Base-by-base conservation (phyloP, 2,888 invertebrate species). In the Spodoptera exigua region DNA sequence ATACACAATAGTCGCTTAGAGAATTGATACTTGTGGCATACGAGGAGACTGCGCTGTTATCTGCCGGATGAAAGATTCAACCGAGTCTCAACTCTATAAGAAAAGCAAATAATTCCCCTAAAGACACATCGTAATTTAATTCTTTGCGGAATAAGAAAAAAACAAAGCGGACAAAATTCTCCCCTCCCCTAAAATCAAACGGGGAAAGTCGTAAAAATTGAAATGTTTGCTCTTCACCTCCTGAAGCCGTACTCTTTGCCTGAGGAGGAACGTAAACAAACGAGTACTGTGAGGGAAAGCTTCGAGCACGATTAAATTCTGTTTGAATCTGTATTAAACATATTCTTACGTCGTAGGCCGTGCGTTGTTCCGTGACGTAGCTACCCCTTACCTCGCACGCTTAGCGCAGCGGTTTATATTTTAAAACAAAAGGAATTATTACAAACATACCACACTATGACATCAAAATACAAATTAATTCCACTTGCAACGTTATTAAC, bases 221-320 rank as follows among this genome's bases (percentile, higher is more conserved):
- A 70, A 72, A 72, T 58, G 74, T 61, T 70, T 70, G 70, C 58
- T 55, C 44, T 35, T 74, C 49, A 53, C 53, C 70, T 70, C 55
- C 55, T 63, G 51, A 47, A 57, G 37, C 63, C 68, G 40, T 32
- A 49, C 48, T 55, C 51, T 16, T 45, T 60, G n/a, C 44, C 57
- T 46, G 47, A 57, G 52, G 27, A 68, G 51, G 27, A 54, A 47
- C 51, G 73, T 68, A 73, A 73, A 73, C 57, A 68, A 52, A 56
- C 27, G 43, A 5, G 27, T 9, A 27, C 27, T 27, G 27, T 27
- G 27, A 46, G 12, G 13, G 51, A 51, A 32, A 39, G 52, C 16
- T 44, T 37, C 40, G n/a, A 45, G 16, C 39, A 36, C 74, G 74
- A 61, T 74, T 61, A 63, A 62, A 61, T 69, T 74, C 60, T 53